A percentile compares a stretch with the other conserved stretches of the same genome.
phyloP scores from a whole-genome alignment of 2,797 vertebrate species.

The Lerista edwardsae region DNA sequence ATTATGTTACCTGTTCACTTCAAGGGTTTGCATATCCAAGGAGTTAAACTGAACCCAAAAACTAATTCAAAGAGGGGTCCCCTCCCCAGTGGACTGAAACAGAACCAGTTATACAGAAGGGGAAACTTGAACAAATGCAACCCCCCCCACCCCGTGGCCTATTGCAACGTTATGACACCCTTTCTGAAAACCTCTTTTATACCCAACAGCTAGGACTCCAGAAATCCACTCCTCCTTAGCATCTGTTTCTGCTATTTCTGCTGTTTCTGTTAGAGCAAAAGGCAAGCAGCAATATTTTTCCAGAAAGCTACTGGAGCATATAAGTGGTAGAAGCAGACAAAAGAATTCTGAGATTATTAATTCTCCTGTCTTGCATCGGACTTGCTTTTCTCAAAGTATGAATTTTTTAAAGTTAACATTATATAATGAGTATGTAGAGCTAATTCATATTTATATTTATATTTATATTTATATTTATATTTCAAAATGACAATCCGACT shows the following conservation, averaged over 20 bases:
- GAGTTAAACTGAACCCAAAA: too few relatives aligned
- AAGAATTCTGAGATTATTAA: background rate
- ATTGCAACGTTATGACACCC: background rate
- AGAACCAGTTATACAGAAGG: background rate
- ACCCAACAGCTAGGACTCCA: background rate
- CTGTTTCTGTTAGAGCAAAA: background rate
- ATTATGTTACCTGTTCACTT: too few relatives aligned
- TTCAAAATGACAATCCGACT: background rate
- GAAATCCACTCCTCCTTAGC: background rate
- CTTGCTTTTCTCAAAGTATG: background rate
- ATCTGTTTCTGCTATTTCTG: background rate
- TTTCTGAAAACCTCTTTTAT: background rate
- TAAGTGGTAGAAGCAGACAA: background rate
- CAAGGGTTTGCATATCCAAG: too few relatives aligned
- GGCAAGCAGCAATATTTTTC: background rate
- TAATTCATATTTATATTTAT: background rate
- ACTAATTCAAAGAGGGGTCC: too few relatives aligned
- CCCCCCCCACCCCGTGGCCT: background rate
- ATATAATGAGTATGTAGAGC: background rate
- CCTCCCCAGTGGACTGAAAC: too few relatives aligned
- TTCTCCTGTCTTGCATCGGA: background rate
- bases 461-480: background rate
- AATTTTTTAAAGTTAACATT: background rate
- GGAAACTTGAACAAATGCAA: background rate
- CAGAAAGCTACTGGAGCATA: background rate